Evolutionary conservation across 2,888 invertebrate genomes (phyloP).

Genomic region (Lobophora halterata): DNA sequence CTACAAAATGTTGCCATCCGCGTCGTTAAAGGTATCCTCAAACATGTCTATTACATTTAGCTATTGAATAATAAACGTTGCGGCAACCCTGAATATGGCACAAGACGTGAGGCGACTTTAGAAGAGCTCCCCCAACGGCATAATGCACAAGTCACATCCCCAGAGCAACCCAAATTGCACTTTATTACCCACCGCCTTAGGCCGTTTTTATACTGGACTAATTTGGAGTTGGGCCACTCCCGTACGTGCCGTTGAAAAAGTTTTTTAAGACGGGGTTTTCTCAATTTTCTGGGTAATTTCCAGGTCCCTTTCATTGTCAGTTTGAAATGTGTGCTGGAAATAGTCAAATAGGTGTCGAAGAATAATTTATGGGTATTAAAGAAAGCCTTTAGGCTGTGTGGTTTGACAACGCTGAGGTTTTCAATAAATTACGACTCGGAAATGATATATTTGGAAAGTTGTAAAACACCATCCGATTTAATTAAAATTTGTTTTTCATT

Average conservation of each 20-base stretch:
- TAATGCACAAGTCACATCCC: conserved; percentile 42
- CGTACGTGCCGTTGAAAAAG: conserved; percentile 34
- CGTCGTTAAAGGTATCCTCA: conserved; percentile 35
- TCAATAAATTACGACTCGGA: conserved; percentile 23
- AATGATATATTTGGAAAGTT: conserved; percentile 33
- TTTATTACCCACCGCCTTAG: conserved; percentile 44
- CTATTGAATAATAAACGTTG: conserved; percentile 69
- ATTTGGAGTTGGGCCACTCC: conserved; percentile 39
- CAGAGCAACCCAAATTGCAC: conserved; percentile 48
- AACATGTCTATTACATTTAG: conserved; percentile 64
- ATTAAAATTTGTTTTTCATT: conserved; percentile 18
- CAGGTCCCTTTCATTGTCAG: conserved; percentile 54
- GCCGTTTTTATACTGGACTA: conserved; percentile 39
- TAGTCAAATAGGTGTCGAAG: conserved; percentile 46
- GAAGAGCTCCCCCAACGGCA: conserved; percentile 33
- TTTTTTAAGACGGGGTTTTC: conserved; percentile 56
- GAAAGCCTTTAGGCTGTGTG: conserved; percentile 31
- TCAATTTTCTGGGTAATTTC: conserved; percentile 55
- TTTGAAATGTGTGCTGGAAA: conserved; percentile 57
- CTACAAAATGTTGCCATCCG: conserved; percentile 28
- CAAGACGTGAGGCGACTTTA: conserved; percentile 56
- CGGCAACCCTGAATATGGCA: conserved; percentile 50
- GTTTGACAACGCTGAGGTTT: conserved; percentile 26
- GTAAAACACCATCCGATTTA: conserved; percentile 18
- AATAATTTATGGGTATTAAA: conserved; percentile 53